Percentiles rank a stretch among this genome's conserved stretches.
Evolutionary conservation across 2,113 vertebrate species (phyloP).

Genomic region (Nyctibius bracteatus): DNA sequence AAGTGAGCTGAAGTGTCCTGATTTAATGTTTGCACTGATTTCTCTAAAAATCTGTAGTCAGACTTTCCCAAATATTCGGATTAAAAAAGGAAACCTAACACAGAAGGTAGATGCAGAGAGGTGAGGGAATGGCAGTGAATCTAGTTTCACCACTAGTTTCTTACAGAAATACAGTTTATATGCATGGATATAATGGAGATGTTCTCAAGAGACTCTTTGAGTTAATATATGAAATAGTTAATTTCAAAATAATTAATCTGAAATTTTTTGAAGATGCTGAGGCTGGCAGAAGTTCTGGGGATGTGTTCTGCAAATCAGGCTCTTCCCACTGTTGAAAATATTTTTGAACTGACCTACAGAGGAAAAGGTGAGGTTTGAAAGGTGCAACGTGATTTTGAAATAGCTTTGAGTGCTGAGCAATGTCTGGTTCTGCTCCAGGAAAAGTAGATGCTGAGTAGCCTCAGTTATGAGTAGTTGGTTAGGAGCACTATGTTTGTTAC

Average conservation of each 20-base stretch:
- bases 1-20: neutral
- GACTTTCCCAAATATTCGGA: neutral
- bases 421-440: neutral
- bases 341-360: neutral
- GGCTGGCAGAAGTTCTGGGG: neutral
- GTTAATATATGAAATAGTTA: neutral
- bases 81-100: neutral
- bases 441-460: neutral
- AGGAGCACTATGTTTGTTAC: neutral
- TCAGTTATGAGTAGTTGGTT: neutral
- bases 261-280: neutral
- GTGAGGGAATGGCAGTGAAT: neutral
- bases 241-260: neutral
- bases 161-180: neutral
- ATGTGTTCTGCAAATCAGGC: neutral
- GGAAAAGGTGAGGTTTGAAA: neutral
- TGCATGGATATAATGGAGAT: neutral
- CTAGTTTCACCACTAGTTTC: neutral
- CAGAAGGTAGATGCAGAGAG: neutral
- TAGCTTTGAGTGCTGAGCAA: neutral
- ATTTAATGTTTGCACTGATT: neutral
- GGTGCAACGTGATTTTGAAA: neutral
- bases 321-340: neutral
- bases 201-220: neutral
- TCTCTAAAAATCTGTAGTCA: neutral